Percentiles rank a stretch among this genome's conserved stretches.
phyloP scores from a whole-genome alignment of 2,113 vertebrate species.

The Onychostoma macrolepis region DNA sequence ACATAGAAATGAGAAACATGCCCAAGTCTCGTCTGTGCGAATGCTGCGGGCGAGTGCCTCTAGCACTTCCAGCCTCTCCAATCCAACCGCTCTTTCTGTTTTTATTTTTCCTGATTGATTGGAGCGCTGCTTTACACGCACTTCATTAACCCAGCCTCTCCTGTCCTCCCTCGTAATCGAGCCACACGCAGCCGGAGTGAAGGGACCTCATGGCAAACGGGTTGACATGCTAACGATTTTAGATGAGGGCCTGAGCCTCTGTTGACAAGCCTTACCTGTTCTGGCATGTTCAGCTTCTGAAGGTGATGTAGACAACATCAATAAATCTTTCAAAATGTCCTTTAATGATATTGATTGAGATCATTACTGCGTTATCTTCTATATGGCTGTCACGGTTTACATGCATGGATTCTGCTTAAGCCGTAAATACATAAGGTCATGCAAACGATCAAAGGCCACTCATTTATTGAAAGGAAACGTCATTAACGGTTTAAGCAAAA shows the following conservation, averaged over 20 bases:
- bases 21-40: slow-evolving; percentile 66
- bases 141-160: slow-evolving; percentile 55
- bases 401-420: not conserved
- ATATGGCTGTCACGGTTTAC: not conserved
- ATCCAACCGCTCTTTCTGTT: not conserved
- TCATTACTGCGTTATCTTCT: not conserved
- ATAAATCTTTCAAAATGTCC: not conserved
- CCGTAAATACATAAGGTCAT: not conserved
- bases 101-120: not conserved
- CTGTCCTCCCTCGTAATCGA: not conserved
- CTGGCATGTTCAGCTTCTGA: not conserved
- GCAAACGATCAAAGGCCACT: not conserved
- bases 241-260: not conserved
- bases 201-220: not conserved
- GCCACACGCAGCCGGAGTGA: not conserved
- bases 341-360: not conserved
- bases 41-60: slow-evolving; percentile 28
- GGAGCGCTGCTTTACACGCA: slow-evolving; percentile 39
- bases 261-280: not conserved
- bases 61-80: not conserved
- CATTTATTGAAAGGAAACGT: not conserved
- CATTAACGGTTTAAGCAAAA: not conserved
- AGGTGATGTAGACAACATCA: not conserved
- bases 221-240: not conserved
- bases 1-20: slow-evolving; percentile 80